These are phyloP conservation scores for Megastigmus dorsalis DNA, from an alignment of 2,888 invertebrate genomes.

Conservation along the genomic window DNA sequence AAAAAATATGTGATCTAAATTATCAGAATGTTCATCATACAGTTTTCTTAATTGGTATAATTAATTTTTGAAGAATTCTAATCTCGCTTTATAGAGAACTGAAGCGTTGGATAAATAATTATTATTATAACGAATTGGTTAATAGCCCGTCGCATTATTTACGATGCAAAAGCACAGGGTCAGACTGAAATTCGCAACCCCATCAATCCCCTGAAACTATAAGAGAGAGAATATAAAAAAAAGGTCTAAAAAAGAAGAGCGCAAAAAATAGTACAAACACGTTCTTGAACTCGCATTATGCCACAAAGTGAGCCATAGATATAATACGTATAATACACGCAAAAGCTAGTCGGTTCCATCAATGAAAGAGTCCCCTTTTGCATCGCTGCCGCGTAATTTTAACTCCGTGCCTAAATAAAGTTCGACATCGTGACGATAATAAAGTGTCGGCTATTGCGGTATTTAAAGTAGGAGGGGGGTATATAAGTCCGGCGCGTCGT, in stretches of 20 bases:
- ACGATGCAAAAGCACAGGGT: background rate
- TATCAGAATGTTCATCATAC: too few relatives aligned
- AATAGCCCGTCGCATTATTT: background rate
- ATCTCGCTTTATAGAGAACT: too few relatives aligned
- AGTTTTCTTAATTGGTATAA: too few relatives aligned
- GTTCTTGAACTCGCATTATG: too few relatives aligned
- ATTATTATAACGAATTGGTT: too few relatives aligned
- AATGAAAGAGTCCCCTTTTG: constrained; percentile 35
- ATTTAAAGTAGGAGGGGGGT: constrained; percentile 29
- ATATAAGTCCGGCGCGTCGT: constrained; percentile 3
- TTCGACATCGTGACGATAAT: constrained; percentile 34
- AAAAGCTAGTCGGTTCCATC: constrained; percentile 22
- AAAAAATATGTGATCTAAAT: too few relatives aligned
- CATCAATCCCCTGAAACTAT: background rate
- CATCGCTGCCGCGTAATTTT: constrained; percentile 40
- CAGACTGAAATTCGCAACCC: background rate
- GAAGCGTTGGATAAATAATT: too few relatives aligned
- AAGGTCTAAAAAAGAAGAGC: too few relatives aligned
- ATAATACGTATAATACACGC: too few relatives aligned
- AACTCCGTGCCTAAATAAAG: constrained; percentile 46
- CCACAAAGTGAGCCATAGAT: too few relatives aligned
- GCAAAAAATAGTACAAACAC: background rate
- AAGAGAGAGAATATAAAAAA: too few relatives aligned
- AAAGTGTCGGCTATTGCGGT: background rate
- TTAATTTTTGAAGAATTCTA: too few relatives aligned